These are phyloP conservation scores for Hapalemur alaotrensis DNA, from an alignment of 2,797 vertebrate species.

Conservation along the genomic window DNA sequence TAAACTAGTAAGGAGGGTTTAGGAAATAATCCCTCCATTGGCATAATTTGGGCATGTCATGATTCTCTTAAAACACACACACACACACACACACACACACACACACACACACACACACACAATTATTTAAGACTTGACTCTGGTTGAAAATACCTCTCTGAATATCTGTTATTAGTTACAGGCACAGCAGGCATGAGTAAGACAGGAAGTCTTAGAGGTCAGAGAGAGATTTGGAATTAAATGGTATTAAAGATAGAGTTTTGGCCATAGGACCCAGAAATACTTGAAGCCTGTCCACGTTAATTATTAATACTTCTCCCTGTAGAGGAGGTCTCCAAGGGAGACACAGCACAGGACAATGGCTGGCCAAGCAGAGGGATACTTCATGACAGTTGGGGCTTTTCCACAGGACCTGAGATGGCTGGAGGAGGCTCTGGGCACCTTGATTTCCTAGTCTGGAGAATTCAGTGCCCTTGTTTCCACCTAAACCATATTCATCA, in stretches of 20 bases:
- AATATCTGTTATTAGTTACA: not conserved
- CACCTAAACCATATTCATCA: not conserved
- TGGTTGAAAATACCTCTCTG: conserved; percentile 22
- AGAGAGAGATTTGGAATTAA: not conserved
- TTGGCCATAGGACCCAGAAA: conserved; percentile 2
- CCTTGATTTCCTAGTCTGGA: not conserved
- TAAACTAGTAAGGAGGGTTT: not conserved
- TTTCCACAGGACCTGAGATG: not conserved
- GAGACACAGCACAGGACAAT: not conserved
- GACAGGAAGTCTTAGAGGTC: conserved; percentile 9
- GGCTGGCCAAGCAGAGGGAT: not conserved
- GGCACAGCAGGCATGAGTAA: not conserved
- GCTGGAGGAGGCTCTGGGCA: not conserved
- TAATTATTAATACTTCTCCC: not conserved
- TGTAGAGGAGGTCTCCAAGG: not conserved
- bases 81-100: not conserved
- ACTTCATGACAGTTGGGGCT: not conserved
- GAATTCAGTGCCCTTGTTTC: not conserved
- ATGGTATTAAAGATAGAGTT: not conserved
- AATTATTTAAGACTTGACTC: conserved; percentile 16
- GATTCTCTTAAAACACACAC: not conserved
- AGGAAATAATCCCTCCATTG: not conserved
- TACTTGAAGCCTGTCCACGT: not conserved
- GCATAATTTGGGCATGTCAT: not conserved
- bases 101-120: not conserved